phyloP scores from a whole-genome alignment of 2,888 invertebrate genomes.

The Lymantria monacha region DNA sequence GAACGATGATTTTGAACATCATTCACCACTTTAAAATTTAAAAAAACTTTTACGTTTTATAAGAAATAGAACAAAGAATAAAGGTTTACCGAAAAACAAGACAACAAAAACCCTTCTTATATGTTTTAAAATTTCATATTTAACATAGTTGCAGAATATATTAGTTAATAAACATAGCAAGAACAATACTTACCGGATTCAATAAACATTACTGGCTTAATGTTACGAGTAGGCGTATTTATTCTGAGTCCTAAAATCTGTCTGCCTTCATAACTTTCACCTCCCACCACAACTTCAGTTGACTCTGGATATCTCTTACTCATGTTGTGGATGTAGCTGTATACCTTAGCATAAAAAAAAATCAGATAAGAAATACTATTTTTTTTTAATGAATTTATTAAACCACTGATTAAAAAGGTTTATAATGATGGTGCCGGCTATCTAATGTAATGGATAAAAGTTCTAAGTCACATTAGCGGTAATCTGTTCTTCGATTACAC shows the following conservation, averaged over 20 bases:
- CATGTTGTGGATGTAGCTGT: slow-evolving; percentile 75
- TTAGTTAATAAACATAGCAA: no score
- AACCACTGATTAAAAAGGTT: background rate
- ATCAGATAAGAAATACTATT: background rate
- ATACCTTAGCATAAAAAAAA: slow-evolving; percentile 56
- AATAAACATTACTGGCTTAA: slow-evolving; percentile 81
- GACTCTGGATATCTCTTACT: slow-evolving; percentile 65
- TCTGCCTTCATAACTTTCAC: slow-evolving; percentile 82
- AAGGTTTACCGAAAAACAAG: no score
- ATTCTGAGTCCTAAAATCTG: slow-evolving; percentile 82
- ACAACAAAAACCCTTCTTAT: no score
- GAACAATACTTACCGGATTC: slow-evolving; percentile 73
- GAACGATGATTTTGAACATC: no score
- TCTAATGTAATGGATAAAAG: no score
- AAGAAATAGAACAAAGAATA: no score
- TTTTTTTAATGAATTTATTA: background rate
- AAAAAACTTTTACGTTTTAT: no score
- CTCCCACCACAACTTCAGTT: slow-evolving; percentile 76
- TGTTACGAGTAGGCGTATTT: slow-evolving; percentile 52
- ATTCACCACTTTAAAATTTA: no score
- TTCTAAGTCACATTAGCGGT: no score
- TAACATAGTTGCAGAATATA: no score
- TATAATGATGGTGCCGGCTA: background rate
- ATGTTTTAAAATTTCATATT: no score
- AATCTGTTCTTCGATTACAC: no score